Conservation (phyloP, 2,888 invertebrate species). For the Protodeltote pygarga region DNA sequence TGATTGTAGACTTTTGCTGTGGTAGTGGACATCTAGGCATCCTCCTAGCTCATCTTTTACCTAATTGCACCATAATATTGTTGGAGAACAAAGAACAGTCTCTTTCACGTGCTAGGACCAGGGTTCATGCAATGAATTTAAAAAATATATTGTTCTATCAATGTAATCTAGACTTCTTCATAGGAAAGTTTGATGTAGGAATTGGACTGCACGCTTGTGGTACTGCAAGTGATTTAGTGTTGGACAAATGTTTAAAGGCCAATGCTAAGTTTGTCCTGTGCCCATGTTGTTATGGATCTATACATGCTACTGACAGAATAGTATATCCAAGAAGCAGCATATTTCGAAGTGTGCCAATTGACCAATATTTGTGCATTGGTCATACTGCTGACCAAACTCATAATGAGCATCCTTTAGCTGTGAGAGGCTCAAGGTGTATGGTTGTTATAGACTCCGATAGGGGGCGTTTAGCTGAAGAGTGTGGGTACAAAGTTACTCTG, state of each 20-base stretch:
- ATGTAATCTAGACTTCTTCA: slow-evolving; percentile 96
- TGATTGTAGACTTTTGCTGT: slow-evolving; percentile 97
- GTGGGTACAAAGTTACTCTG: slow-evolving; percentile 91
- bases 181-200: slow-evolving; percentile 93
- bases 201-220: slow-evolving; percentile 97
- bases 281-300: slow-evolving; percentile 97
- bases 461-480: slow-evolving; percentile 90
- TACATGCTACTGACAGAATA: slow-evolving; percentile 93
- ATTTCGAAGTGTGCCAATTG: slow-evolving; percentile 80
- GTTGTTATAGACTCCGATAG: slow-evolving; percentile 95
- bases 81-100: slow-evolving; percentile 97
- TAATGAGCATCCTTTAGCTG: slow-evolving; percentile 89
- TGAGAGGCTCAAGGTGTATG: slow-evolving; percentile 95
- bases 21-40: slow-evolving; percentile 98
- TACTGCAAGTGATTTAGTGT: slow-evolving; percentile 96
- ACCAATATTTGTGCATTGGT: slow-evolving; percentile 93
- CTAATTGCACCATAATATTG: slow-evolving; percentile 92
- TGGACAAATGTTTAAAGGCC: slow-evolving; percentile 92
- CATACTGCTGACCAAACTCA: slow-evolving; percentile 98
- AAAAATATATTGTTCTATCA: slow-evolving; percentile 93
- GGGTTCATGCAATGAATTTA: slow-evolving; percentile 89
- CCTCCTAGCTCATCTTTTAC: slow-evolving; percentile 92
- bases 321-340: slow-evolving; percentile 93
- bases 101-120: slow-evolving; percentile 90
- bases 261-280: slow-evolving; percentile 95